Conservation (phyloP, 2,888 invertebrate genomes). For the Ophion slaviceki region DNA sequence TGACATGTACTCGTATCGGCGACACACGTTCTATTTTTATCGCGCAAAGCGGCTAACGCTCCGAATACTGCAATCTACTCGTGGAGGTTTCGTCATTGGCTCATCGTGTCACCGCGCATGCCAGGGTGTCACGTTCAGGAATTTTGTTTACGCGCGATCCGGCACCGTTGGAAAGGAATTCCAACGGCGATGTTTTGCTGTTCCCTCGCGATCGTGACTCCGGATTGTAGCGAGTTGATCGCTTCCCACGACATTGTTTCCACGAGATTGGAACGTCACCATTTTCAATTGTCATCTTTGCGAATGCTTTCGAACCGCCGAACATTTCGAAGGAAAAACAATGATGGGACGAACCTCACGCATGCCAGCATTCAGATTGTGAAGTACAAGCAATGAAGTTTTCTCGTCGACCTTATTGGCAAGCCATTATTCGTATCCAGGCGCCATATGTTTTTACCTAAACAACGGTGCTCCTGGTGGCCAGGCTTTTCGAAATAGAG, state of each 20-base stretch:
- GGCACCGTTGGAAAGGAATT: constrained; percentile 62
- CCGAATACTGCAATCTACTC: constrained; percentile 40
- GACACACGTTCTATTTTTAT: constrained; percentile 42
- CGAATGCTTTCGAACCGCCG: background rate
- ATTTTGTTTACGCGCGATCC: constrained; percentile 63
- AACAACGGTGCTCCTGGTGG: too few species aligned
- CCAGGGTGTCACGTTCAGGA: constrained; percentile 61
- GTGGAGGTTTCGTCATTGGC: constrained; percentile 43
- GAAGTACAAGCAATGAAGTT: background rate
- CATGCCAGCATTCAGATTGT: background rate
- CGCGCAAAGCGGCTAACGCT: constrained; percentile 32
- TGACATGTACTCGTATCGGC: constrained; percentile 1
- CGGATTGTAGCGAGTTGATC: constrained; percentile 24
- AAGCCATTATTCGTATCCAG: background rate
- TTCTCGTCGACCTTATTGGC: background rate
- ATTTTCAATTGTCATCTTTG: constrained; percentile 21
- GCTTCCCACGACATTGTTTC: constrained; percentile 28
- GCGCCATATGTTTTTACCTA: background rate
- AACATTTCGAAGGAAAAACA: background rate
- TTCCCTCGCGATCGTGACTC: constrained; percentile 35
- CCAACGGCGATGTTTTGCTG: constrained; percentile 44
- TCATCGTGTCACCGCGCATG: constrained; percentile 46
- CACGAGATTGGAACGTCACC: constrained; percentile 3
- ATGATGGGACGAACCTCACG: background rate
- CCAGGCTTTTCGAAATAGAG: too few species aligned